Evolutionary conservation across 2,888 invertebrate genomes (phyloP), one percentile per base, ranked within the genome.

Genomic region (Gryllus longicercus): DNA sequence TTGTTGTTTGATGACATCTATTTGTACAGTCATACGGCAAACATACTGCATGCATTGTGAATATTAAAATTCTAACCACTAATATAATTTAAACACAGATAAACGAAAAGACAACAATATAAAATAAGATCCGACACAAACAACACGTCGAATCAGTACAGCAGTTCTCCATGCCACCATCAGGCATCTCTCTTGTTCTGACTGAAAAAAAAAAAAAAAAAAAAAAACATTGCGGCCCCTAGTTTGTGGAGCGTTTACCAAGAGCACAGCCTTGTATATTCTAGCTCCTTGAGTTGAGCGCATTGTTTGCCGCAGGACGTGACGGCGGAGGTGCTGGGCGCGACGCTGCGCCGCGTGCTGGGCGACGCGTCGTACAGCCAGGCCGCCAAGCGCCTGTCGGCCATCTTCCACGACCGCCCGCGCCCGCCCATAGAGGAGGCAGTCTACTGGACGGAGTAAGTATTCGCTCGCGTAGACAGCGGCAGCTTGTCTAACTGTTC

Each of bases 401-500:
- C 21, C n/a, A 75, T 75, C n/a, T 75, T 75, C 25, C 75, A 75
- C 12, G 75, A 75, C 25, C 75, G 75, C 12, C 75, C 75, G 23
- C 16, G 75, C 16, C n/a, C 75, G 2, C 75, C 75, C 75, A 23
- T 75, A 3, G 75, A 75, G 12, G 75, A 75, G 21, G 75, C 75
- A 0, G 8, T 75, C 75, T 75, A n/a, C 75, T 75, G 75, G 75
- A 75, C 75, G 25, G 75, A 75, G 75, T 75, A 75, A 2, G 79
- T 78, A 25, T 25, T 25, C 25, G 25, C 2, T 25, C 25, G 2
- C 25, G 4, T 2, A 25, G 25, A 25, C 25, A 3, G 25, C 4
- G 25, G 2, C 25, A 25, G 25, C 25, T 25, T 25, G 25, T 4
- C 25, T 4, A 25, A 25, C 25, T 25, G 2, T 25, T 25, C 25